phyloP scores from a whole-genome alignment of 2,113 vertebrate species.

The Brienomyrus brachyistius region DNA sequence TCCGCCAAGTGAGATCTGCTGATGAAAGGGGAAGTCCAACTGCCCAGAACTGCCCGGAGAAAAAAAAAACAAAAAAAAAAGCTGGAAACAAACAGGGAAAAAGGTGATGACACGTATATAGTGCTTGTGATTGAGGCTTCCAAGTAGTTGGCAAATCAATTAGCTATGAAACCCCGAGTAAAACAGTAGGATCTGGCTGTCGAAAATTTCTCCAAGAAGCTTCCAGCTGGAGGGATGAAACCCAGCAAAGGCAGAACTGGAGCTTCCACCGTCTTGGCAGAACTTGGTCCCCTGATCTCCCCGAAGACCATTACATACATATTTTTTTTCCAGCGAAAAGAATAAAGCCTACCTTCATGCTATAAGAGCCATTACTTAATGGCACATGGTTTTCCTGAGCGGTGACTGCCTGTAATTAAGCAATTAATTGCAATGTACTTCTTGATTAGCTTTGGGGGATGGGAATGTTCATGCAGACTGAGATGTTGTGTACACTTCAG shows the following conservation, averaged over 20 bases:
- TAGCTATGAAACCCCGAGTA: slow-evolving; percentile 25
- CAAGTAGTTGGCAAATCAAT: slow-evolving; percentile 29
- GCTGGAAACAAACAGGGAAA: slow-evolving; percentile 7
- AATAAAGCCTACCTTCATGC: slow-evolving; percentile 24
- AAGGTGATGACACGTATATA: slow-evolving; percentile 23
- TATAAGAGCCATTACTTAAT: slow-evolving; percentile 29
- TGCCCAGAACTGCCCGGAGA: slow-evolving; percentile 12
- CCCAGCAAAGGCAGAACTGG: slow-evolving; percentile 20
- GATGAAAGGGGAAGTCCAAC: slow-evolving; percentile 20
- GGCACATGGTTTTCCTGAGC: slow-evolving; percentile 21
- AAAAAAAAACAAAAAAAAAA: not conserved
- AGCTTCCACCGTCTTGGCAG: slow-evolving; percentile 21
- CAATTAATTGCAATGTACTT: slow-evolving; percentile 77
- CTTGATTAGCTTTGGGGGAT: slow-evolving; percentile 83
- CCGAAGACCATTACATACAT: slow-evolving; percentile 20
- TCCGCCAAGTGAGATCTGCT: slow-evolving; percentile 8
- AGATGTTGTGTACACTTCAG: slow-evolving; percentile 94
- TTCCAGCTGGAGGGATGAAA: slow-evolving; percentile 25
- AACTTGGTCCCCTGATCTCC: slow-evolving; percentile 17
- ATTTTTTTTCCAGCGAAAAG: not conserved
- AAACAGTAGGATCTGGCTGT: slow-evolving; percentile 27
- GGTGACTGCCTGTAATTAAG: slow-evolving; percentile 69
- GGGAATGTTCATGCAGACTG: slow-evolving; percentile 70
- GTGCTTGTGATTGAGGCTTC: slow-evolving; percentile 9
- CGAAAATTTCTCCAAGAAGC: slow-evolving; percentile 15